Evolutionary conservation across 1,140 invertebrate species (phyloP).

Genomic region (Saccostrea cuccullata): DNA sequence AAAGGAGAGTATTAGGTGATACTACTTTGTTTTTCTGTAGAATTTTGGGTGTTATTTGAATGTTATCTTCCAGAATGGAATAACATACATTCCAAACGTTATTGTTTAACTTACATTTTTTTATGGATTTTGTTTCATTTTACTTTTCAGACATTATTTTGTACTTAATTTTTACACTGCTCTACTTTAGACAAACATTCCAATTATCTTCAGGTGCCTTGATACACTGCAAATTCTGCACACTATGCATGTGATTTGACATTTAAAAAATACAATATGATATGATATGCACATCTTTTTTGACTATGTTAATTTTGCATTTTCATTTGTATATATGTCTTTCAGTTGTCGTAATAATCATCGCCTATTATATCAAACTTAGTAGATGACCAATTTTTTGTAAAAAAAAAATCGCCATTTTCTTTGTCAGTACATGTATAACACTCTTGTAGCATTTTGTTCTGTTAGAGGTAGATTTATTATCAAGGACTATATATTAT

Average conservation of each 20-base stretch:
- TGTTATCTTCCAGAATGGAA: neutral
- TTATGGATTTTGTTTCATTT: neutral
- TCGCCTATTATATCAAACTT: neutral
- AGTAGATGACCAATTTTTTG: neutral
- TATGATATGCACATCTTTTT: neutral
- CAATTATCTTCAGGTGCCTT: neutral
- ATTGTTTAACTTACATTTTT: neutral
- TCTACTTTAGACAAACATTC: neutral
- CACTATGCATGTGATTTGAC: neutral
- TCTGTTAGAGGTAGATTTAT: neutral
- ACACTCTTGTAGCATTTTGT: neutral
- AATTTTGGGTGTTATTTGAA: neutral
- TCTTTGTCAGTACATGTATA: neutral
- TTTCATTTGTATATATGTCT: constrained; percentile 38
- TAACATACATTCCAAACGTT: neutral
- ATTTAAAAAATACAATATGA: neutral
- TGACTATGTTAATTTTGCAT: constrained; percentile 14
- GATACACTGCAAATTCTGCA: neutral
- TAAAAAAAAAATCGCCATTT: constrained; percentile 14
- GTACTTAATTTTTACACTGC: neutral
- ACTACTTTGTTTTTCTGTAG: neutral
- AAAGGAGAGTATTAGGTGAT: neutral
- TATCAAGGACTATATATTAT: constrained; percentile 3
- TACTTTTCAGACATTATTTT: neutral
- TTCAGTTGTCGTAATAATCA: constrained; percentile 29